A percentile compares a stretch with the other conserved stretches of the same genome.
These are phyloP conservation scores for Montipora cactus DNA, from an alignment of 64 coral and sea anemone species.

Conservation along the genomic window DNA sequence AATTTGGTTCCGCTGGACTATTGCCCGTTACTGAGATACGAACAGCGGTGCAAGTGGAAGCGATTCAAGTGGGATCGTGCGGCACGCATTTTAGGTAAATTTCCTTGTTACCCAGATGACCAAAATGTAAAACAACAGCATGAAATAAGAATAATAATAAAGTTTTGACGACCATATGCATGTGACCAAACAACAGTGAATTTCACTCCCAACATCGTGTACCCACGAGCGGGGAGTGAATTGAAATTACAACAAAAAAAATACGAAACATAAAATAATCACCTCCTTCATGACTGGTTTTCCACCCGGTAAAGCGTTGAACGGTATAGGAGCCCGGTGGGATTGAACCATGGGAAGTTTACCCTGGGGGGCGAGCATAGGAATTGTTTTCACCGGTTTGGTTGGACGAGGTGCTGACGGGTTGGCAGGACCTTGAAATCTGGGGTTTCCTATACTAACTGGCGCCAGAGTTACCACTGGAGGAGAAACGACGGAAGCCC, in stretches of 20 bases:
- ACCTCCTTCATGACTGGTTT: constrained; percentile 55
- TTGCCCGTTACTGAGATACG: too few species aligned
- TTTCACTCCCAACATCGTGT: too few species aligned
- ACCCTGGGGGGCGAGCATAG: constrained; percentile 28
- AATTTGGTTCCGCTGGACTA: too few species aligned
- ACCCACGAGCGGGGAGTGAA: too few species aligned
- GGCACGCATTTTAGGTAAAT: too few species aligned
- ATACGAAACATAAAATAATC: neutral
- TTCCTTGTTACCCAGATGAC: too few species aligned
- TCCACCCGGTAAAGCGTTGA: constrained; percentile 47
- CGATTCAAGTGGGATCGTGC: too few species aligned
- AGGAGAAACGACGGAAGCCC: constrained; percentile 27
- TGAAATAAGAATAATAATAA: too few species aligned
- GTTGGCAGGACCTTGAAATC: constrained; percentile 55
- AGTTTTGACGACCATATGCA: too few species aligned
- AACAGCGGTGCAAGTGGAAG: too few species aligned
- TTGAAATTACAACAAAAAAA: neutral
- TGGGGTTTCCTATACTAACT: constrained; percentile 45
- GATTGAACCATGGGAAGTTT: constrained; percentile 40
- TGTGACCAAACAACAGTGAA: too few species aligned
- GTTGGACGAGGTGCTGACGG: constrained; percentile 28
- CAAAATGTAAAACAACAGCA: too few species aligned
- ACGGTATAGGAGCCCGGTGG: constrained; percentile 4
- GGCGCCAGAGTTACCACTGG: constrained; percentile 20
- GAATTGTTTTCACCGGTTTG: constrained; percentile 30